phyloP scores from a whole-genome alignment of 37 sponge, comb jelly and placozoan species.

The Corticium candelabrum region DNA sequence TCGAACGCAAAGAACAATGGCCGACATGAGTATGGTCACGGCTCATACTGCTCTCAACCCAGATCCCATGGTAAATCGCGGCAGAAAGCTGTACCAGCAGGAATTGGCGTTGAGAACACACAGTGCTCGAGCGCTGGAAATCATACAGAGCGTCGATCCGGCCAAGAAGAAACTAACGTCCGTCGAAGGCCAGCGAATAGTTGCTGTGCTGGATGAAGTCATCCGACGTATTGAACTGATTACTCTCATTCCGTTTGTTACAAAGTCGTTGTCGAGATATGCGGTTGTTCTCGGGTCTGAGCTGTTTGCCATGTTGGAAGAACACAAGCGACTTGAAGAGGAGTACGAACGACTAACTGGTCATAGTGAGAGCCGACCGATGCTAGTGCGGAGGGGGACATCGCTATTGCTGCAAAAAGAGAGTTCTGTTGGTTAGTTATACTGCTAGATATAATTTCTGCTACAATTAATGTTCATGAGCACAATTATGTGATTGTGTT shows the following conservation, averaged over 20 bases:
- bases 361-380: conserved; percentile 6
- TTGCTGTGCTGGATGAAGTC: conserved; percentile 66
- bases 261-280: conserved; percentile 17
- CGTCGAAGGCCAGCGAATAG: conserved; percentile 84
- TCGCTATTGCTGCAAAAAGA: no score
- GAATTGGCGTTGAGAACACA: not conserved
- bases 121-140: not conserved
- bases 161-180: conserved; percentile 80
- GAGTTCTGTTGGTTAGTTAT: no score
- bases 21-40: no score
- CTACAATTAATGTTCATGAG: no score
- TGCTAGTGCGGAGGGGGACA: no score
- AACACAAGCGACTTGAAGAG: conserved; percentile 32
- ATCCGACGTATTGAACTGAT: conserved; percentile 42
- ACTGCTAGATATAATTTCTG: no score
- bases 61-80: not conserved
- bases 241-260: conserved; percentile 28
- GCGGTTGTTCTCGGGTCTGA: conserved; percentile 66
- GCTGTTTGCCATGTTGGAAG: conserved; percentile 43
- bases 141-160: conserved; percentile 44
- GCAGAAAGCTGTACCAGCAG: not conserved
- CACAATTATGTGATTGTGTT: no score
- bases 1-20: no score
- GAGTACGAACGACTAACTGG: conserved; percentile 15
- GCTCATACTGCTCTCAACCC: no score